phyloP scores from a whole-genome alignment of 2,797 vertebrate genomes.

The Perdix hodgsoniae region DNA sequence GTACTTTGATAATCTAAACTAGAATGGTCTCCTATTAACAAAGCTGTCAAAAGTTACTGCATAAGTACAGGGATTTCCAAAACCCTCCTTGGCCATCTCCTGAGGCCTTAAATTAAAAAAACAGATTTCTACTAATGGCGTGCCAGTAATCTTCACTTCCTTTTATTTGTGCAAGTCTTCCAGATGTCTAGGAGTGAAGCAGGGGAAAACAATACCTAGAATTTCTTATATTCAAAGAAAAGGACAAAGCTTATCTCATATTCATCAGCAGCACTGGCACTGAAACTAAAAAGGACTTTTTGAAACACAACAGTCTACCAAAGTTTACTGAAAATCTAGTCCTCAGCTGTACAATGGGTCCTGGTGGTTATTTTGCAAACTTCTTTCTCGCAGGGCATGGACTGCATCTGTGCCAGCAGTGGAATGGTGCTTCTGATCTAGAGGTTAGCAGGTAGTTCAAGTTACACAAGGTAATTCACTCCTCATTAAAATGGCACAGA shows the following conservation, averaged over 20 bases:
- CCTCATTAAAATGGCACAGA: background rate
- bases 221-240: background rate
- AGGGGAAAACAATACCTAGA: background rate
- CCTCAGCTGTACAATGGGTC: background rate
- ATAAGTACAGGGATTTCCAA: background rate
- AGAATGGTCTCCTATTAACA: background rate
- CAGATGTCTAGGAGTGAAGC: background rate
- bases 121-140: accelerated
- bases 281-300: background rate
- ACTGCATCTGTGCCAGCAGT: background rate
- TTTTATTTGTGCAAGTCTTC: background rate
- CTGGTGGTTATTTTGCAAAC: background rate
- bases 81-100: background rate
- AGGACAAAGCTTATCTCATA: background rate
- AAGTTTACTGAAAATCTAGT: background rate
- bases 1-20: background rate
- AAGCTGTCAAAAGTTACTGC: background rate
- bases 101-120: no score
- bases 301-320: background rate
- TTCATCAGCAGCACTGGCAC: background rate
- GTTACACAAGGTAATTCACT: background rate
- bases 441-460: background rate
- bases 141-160: background rate
- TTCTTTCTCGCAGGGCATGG: background rate
- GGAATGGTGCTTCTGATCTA: background rate